phyloP scores from a whole-genome alignment of 92 coral and sea anemone species.

The Epizoanthus ramosus region DNA sequence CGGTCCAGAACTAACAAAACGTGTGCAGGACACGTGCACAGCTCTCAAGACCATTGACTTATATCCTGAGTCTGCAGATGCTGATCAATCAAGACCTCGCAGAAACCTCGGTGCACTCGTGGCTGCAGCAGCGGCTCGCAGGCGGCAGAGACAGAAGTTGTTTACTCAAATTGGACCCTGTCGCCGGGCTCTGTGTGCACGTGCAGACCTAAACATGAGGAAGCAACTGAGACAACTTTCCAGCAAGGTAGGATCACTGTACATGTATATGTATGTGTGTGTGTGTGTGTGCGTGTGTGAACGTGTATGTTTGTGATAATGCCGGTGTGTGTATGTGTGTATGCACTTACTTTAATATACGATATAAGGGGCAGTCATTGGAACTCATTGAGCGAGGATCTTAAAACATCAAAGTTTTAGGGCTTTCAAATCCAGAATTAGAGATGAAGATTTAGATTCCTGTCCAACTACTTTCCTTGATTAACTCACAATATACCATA shows the following conservation, averaged over 20 bases:
- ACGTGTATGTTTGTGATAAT: no score
- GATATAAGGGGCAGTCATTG: no score
- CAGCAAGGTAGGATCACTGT: constrained; percentile 66
- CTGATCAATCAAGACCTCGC: constrained; percentile 12
- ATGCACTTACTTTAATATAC: no score
- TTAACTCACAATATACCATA: no score
- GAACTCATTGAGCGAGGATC: no score
- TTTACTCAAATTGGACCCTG: constrained; percentile 94
- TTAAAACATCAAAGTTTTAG: no score
- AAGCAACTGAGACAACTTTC: constrained; percentile 89
- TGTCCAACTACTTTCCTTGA: no score
- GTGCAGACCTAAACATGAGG: constrained; percentile 89
- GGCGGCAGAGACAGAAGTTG: constrained; percentile 73
- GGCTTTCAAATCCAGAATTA: no score
- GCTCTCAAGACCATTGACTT: constrained; percentile 32
- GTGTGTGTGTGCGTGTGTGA: no score
- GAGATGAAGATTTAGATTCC: no score
- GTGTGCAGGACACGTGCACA: constrained; percentile 78
- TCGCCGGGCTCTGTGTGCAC: constrained; percentile 97
- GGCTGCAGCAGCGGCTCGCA: constrained; percentile 90
- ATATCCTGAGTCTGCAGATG: constrained; percentile 48
- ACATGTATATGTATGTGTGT: no score
- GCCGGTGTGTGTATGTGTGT: no score
- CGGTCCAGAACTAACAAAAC: constrained; percentile 85
- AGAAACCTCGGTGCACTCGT: constrained; percentile 83